Base-by-base conservation (phyloP, 64 coral and sea anemone species). In the Actinia tenebrosa region DNA sequence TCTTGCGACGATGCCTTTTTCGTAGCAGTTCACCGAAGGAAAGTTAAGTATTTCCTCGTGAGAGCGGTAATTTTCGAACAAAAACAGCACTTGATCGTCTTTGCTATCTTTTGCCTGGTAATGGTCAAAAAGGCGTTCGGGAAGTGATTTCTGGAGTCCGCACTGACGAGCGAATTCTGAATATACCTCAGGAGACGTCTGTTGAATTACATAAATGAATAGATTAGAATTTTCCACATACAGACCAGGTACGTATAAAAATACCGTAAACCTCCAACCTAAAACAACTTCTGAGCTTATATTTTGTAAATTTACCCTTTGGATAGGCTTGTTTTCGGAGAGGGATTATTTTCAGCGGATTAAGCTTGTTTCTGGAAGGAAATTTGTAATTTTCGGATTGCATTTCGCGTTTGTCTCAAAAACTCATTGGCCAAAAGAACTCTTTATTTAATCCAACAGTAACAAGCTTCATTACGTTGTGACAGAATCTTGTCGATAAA, bases 31-130 rank as follows among this genome's bases (percentile, higher is more conserved):
- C 68, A 86, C 59, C 16, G 93, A 95, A 5, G 93, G 89, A 89
- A 95, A 95, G 16, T 86, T n/a, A 17, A 95, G 93, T 23, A 44
- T 95, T 22, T 91, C 89, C 62, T 89, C 53, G 52, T 89, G 20
- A 44, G 81, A 85, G 5, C 93, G 93, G 66, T 95, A 95, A 84
- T 95, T 95, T 75, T 95, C 93, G 8, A 87, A 92, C 55, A 95
- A 59, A 30, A 91, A 95, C 0, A 91, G 75, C 77, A 91, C 53
- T 85, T 78, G 53, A 79, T 71, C 26, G 62, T 91, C 53, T 54
- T 42, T 80, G 77, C 64, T 46, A 45, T 91, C 71, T 45, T 80
- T 81, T 5, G 16, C n/a, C 25, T 80, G 47, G 58, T 81, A 91
- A 16, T 91, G 56, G 86, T 91, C 56, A 53, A 81, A 91, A 16